These are phyloP conservation scores for Erinaceus europaeus DNA, from an alignment of 2,113 vertebrate species.

Conservation along the genomic window DNA sequence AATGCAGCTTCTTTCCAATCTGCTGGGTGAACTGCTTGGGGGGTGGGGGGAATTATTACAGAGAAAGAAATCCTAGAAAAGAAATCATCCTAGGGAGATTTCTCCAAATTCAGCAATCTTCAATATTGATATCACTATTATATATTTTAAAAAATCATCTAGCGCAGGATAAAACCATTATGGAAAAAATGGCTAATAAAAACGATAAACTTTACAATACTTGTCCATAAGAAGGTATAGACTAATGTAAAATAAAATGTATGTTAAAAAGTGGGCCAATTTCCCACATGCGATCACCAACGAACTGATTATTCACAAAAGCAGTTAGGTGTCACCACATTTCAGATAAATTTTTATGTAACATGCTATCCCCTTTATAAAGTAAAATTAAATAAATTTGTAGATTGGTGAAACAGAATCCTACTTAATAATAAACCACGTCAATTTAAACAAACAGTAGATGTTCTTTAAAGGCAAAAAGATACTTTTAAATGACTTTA, in stretches of 20 bases:
- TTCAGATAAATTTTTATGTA: constrained; percentile 10
- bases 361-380: background rate
- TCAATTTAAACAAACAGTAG: constrained; percentile 30
- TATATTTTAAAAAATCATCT: no score
- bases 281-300: background rate
- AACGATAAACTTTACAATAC: constrained; percentile 1
- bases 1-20: background rate
- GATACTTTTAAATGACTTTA: no score
- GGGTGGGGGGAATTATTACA: background rate
- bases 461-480: background rate
- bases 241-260: background rate
- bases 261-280: background rate
- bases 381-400: constrained; percentile 41
- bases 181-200: background rate
- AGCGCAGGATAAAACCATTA: constrained; percentile 10
- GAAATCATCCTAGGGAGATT: background rate
- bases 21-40: background rate
- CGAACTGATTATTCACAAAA: constrained; percentile 30
- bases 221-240: background rate
- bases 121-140: background rate
- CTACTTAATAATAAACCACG: constrained; percentile 16
- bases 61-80: background rate
- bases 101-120: constrained; percentile 10
- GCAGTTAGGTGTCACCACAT: background rate
- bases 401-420: constrained; percentile 5